Evolutionary conservation across 2,113 vertebrate species (phyloP).

Genomic region (Microcebus ravelobensis): DNA sequence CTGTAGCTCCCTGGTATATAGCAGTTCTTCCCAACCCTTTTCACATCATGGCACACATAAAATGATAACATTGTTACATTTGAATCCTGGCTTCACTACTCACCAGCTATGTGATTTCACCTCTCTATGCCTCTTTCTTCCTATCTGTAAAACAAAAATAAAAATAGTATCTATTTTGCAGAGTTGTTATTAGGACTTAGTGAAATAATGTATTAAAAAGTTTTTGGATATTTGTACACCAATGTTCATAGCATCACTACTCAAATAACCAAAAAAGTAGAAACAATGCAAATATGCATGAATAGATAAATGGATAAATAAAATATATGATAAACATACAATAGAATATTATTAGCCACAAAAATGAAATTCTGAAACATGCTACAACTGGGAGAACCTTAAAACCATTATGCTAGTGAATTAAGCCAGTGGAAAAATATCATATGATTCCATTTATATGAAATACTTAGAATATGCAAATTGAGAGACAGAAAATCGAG

Average conservation of each 20-base stretch:
- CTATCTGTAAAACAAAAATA: neutral
- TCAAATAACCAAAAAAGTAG: neutral
- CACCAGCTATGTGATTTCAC: neutral
- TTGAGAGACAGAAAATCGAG: neutral
- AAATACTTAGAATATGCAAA: neutral
- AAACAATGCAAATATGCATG: neutral
- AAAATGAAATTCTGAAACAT: constrained; percentile 4
- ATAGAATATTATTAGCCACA: neutral
- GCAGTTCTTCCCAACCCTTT: neutral
- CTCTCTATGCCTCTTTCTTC: neutral
- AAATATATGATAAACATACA: neutral
- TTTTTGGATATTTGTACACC: neutral
- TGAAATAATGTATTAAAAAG: neutral
- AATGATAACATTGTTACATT: neutral
- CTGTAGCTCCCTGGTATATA: neutral
- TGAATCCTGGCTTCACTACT: neutral
- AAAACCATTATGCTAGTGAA: neutral
- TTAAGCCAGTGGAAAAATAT: neutral
- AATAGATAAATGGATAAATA: neutral
- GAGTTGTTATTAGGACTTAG: neutral
- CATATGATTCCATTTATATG: neutral
- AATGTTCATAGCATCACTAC: neutral
- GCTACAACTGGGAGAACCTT: neutral
- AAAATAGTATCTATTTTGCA: neutral
- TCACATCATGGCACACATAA: neutral